A percentile compares a stretch with the other conserved stretches of the same genome.
phyloP scores from a whole-genome alignment of 2,113 vertebrate genomes.

The Lepus americanus region DNA sequence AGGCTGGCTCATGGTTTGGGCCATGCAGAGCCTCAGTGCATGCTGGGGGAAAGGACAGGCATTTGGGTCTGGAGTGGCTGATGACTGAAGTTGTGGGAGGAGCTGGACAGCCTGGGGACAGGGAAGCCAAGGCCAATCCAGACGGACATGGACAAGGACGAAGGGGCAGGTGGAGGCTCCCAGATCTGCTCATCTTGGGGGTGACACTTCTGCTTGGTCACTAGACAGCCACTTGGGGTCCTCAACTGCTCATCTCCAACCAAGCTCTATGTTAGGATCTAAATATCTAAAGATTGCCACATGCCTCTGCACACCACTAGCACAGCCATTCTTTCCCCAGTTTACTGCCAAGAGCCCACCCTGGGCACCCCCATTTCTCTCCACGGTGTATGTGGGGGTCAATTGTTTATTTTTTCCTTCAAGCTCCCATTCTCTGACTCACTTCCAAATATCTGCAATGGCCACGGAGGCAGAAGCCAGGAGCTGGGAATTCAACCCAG shows the following conservation, averaged over 20 bases:
- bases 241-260: background rate
- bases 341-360: background rate
- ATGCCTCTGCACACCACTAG: background rate
- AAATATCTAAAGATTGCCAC: background rate
- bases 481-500: too few species aligned
- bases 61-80: background rate
- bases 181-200: background rate
- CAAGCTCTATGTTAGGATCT: background rate
- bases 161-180: background rate
- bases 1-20: background rate
- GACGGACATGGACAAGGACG: background rate
- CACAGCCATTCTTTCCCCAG: background rate
- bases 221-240: background rate
- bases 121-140: background rate
- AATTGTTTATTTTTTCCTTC: too few species aligned
- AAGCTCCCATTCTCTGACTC: too few species aligned
- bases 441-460: too few species aligned
- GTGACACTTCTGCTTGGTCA: background rate
- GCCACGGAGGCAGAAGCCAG: too few species aligned
- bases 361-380: background rate
- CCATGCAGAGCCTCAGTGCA: background rate
- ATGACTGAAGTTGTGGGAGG: conserved; percentile 20
- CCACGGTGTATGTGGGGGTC: too few species aligned
- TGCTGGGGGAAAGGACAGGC: background rate
- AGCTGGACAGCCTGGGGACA: background rate